A percentile compares a stretch with the other conserved stretches of the same genome.
phyloP scores from a whole-genome alignment of 2,113 vertebrate genomes.

The Chamaetylas fuelleborni region DNA sequence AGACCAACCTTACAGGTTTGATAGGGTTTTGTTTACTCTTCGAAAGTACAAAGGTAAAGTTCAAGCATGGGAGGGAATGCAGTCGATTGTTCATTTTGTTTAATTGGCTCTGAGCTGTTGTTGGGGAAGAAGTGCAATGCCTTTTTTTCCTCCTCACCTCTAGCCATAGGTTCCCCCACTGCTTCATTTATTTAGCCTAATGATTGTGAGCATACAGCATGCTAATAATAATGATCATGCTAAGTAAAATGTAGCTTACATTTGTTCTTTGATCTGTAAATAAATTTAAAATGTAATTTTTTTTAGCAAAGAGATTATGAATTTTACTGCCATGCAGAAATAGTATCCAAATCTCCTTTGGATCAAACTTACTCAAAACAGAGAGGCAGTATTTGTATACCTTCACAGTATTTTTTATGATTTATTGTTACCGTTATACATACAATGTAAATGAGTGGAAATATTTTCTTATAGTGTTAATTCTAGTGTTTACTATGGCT shows the following conservation, averaged over 20 bases:
- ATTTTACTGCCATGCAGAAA: neutral
- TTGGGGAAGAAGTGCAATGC: neutral
- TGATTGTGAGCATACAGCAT: neutral
- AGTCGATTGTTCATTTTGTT: neutral
- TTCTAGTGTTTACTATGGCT: slow-evolving; percentile 30
- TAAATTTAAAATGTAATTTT: neutral
- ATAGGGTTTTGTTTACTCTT: neutral
- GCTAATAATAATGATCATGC: neutral
- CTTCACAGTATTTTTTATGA: neutral
- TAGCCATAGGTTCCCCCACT: neutral
- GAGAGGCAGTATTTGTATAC: neutral
- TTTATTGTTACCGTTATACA: neutral
- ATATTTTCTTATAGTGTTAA: slow-evolving; percentile 16
- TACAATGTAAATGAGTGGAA: neutral
- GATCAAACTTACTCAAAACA: neutral
- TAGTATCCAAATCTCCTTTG: neutral
- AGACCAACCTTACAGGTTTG: neutral
- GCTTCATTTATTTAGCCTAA: neutral
- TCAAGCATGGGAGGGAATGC: neutral
- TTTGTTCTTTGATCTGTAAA: neutral
- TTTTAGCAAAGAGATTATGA: neutral
- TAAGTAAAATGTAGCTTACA: neutral
- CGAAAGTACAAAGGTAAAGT: neutral
- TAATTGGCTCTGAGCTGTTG: neutral
- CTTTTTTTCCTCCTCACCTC: neutral